These are phyloP conservation scores for Zaprionus vittiger DNA, from an alignment of 1,140 invertebrate species.

Conservation along the genomic window DNA sequence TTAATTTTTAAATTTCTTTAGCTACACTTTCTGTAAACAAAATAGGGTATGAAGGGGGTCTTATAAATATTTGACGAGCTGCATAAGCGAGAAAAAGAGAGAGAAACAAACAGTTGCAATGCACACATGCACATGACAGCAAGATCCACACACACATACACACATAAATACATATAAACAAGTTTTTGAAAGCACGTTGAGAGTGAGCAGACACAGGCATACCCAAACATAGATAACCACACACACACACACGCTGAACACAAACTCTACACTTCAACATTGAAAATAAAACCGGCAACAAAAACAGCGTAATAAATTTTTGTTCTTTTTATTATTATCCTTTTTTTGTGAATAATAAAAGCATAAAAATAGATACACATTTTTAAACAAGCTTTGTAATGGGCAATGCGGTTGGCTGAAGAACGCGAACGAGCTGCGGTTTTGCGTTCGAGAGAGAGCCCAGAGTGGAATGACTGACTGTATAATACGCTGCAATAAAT, in stretches of 20 bases:
- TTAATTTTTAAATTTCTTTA: background rate
- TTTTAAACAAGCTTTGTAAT: slow-evolving; percentile 30
- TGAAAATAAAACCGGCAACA: slow-evolving; percentile 45
- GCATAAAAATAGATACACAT: slow-evolving; percentile 36
- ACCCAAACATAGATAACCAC: background rate
- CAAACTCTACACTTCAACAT: slow-evolving; percentile 50
- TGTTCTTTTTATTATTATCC: slow-evolving; percentile 9
- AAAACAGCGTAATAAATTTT: slow-evolving; percentile 58
- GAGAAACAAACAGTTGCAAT: slow-evolving; percentile 5
- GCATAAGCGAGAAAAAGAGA: slow-evolving; percentile 36
- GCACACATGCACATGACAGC: slow-evolving; percentile 3
- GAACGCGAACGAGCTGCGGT: slow-evolving; percentile 8
- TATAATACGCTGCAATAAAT: background rate
- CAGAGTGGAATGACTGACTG: background rate
- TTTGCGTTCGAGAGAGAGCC: background rate
- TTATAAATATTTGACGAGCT: slow-evolving; percentile 68
- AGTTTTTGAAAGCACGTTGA: slow-evolving; percentile 35
- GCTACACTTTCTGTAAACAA: background rate
- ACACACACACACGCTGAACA: background rate
- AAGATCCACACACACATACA: slow-evolving; percentile 3
- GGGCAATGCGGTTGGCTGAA: slow-evolving; percentile 1
- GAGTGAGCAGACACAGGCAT: slow-evolving; percentile 1
- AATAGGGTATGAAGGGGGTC: slow-evolving; percentile 44
- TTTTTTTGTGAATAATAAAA: slow-evolving; percentile 15
- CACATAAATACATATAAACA: slow-evolving; percentile 13